Percentiles rank a stretch among this genome's conserved stretches.
Evolutionary conservation across 2,888 invertebrate genomes (phyloP).

Genomic region (Lathronympha strigana): DNA sequence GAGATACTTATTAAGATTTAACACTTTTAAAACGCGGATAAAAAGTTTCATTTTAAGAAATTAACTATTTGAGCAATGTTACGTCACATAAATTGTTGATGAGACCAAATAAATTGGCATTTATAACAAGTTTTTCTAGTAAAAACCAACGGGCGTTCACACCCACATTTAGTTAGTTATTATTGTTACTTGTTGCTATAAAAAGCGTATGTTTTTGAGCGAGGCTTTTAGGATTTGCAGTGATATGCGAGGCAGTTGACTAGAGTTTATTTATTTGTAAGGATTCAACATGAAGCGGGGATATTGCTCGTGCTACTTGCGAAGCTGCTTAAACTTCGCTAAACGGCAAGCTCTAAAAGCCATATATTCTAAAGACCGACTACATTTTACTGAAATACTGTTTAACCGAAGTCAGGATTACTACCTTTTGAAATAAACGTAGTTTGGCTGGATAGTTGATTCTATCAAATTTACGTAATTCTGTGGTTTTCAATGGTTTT

Average conservation of each 20-base stretch:
- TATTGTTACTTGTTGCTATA: too few relatives aligned
- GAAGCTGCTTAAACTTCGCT: conserved; percentile 75
- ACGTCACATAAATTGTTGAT: too few relatives aligned
- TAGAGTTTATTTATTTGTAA: conserved; percentile 73
- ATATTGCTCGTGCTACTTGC: conserved; percentile 57
- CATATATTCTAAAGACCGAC: conserved; percentile 69
- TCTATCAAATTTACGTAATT: background rate
- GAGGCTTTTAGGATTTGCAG: conserved; percentile 64
- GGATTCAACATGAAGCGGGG: conserved; percentile 69
- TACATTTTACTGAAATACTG: conserved; percentile 66
- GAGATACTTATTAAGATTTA: too few relatives aligned
- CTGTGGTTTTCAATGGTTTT: background rate
- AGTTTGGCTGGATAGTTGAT: conserved; percentile 17
- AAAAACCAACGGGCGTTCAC: too few relatives aligned
- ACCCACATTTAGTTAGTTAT: too few relatives aligned
- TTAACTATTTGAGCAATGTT: too few relatives aligned
- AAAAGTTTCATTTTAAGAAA: too few relatives aligned
- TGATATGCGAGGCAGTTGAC: conserved; percentile 59
- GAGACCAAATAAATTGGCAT: too few relatives aligned
- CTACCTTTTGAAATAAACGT: conserved; percentile 16
- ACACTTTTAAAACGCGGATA: too few relatives aligned
- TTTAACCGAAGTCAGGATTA: conserved; percentile 48
- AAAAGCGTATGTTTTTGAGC: conserved; percentile 54
- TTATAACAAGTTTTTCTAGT: too few relatives aligned
- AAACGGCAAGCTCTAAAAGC: conserved; percentile 73